Evolutionary conservation across 2,113 vertebrate species (phyloP).

Genomic region (Alethe diademata): DNA sequence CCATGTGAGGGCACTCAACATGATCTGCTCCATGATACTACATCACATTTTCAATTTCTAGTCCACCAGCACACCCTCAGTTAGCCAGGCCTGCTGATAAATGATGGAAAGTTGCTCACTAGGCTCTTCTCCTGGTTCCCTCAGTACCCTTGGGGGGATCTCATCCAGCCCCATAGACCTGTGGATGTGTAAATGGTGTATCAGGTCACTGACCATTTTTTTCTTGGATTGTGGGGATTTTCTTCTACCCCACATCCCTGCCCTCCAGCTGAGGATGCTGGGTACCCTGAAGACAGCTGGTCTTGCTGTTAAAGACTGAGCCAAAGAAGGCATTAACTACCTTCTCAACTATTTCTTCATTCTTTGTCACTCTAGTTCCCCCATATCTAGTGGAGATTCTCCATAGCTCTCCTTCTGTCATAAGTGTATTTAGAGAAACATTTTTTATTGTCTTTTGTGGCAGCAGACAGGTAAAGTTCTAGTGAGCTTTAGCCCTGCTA

Average conservation of each 20-base stretch:
- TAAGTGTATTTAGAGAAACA: background rate
- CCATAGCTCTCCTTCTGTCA: background rate
- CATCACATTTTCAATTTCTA: background rate
- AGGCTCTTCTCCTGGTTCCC: background rate
- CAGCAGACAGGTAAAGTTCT: background rate
- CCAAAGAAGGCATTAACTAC: background rate
- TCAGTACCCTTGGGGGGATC: background rate
- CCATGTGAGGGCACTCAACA: fast-evolving
- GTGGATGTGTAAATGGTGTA: background rate
- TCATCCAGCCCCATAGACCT: background rate
- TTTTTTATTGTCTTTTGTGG: background rate
- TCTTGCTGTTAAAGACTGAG: background rate
- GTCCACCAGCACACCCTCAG: background rate
- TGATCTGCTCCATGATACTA: background rate
- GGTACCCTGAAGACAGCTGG: background rate
- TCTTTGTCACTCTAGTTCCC: background rate
- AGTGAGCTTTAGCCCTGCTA: background rate
- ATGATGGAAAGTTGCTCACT: background rate
- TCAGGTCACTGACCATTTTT: background rate
- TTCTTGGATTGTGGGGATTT: background rate
- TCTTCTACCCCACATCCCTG: background rate
- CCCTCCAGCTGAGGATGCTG: background rate
- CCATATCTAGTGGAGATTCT: background rate
- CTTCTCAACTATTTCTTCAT: background rate
- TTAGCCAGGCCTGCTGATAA: background rate